Percentiles rank a stretch among this genome's conserved stretches.
phyloP scores from a whole-genome alignment of 2,888 invertebrate genomes.

The Amiota communis region DNA sequence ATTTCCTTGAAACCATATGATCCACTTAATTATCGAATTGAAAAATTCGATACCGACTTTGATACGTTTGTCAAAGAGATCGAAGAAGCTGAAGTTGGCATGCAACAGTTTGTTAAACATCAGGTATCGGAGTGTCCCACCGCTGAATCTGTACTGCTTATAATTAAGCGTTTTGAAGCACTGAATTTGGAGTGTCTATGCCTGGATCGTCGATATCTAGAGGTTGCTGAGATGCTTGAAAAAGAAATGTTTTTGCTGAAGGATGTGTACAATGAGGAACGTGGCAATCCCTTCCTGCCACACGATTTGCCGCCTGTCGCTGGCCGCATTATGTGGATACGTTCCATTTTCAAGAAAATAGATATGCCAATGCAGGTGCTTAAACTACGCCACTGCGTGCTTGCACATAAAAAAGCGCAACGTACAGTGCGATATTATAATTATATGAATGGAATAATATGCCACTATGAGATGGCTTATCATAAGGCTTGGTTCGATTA shows the following conservation, averaged over 20 bases:
- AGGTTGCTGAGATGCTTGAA: conserved; percentile 80
- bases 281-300: conserved; percentile 82
- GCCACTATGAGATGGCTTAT: conserved; percentile 88
- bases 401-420: conserved; percentile 80
- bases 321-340: conserved; percentile 88
- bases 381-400: conserved; percentile 71
- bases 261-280: conserved; percentile 84
- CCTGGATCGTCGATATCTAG: conserved; percentile 83
- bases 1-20: conserved; percentile 85
- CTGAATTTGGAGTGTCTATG: conserved; percentile 82
- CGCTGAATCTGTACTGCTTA: conserved; percentile 75
- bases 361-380: conserved; percentile 81
- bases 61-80: conserved; percentile 81
- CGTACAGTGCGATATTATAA: conserved; percentile 85
- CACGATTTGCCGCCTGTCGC: conserved; percentile 86
- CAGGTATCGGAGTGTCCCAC: conserved; percentile 72
- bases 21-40: conserved; percentile 84
- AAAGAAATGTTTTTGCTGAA: conserved; percentile 81
- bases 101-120: conserved; percentile 82
- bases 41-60: conserved; percentile 85
- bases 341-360: conserved; percentile 83
- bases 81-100: conserved; percentile 80
- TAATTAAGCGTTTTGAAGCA: conserved; percentile 80
- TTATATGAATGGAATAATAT: conserved; percentile 83
- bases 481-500: conserved; percentile 87